A percentile compares a stretch with the other conserved stretches of the same genome.
phyloP scores from a whole-genome alignment of 2,888 invertebrate species.

The Heliconius erato region DNA sequence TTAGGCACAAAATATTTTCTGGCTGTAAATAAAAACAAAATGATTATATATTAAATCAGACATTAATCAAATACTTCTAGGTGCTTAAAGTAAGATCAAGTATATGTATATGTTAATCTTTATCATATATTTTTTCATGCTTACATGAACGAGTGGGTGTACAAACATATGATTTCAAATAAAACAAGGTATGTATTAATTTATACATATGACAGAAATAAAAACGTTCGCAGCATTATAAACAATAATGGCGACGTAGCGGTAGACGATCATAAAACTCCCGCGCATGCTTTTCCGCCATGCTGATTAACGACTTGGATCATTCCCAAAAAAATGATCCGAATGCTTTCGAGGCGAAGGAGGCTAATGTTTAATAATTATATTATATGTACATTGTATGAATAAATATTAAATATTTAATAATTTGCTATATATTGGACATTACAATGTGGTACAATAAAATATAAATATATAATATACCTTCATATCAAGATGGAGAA shows the following conservation, averaged over 20 bases:
- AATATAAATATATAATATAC: slow-evolving; percentile 62
- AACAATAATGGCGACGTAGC: slow-evolving; percentile 57
- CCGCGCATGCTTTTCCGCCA: slow-evolving; percentile 74
- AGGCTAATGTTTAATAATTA: slow-evolving; percentile 41
- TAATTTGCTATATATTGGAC: neutral
- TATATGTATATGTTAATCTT: neutral
- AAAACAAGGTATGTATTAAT: slow-evolving; percentile 26
- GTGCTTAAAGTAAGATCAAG: neutral
- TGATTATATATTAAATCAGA: neutral
- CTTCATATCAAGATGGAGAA: slow-evolving; percentile 99
- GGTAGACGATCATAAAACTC: slow-evolving; percentile 72
- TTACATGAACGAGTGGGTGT: slow-evolving; percentile 17
- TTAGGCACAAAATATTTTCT: slow-evolving; percentile 98
- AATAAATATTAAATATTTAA: neutral
- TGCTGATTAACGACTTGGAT: slow-evolving; percentile 79
- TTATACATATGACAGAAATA: slow-evolving; percentile 49
- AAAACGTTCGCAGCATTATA: slow-evolving; percentile 55
- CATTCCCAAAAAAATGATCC: slow-evolving; percentile 63
- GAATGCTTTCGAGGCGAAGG: slow-evolving; percentile 43
- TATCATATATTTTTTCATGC: neutral
- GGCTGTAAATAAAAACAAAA: slow-evolving; percentile 87
- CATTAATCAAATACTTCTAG: neutral
- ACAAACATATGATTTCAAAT: slow-evolving; percentile 31
- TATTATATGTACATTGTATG: slow-evolving; percentile 3
- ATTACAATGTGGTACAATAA: neutral